phyloP scores from a whole-genome alignment of 2,797 vertebrate genomes.

The Xyrichtys novacula region DNA sequence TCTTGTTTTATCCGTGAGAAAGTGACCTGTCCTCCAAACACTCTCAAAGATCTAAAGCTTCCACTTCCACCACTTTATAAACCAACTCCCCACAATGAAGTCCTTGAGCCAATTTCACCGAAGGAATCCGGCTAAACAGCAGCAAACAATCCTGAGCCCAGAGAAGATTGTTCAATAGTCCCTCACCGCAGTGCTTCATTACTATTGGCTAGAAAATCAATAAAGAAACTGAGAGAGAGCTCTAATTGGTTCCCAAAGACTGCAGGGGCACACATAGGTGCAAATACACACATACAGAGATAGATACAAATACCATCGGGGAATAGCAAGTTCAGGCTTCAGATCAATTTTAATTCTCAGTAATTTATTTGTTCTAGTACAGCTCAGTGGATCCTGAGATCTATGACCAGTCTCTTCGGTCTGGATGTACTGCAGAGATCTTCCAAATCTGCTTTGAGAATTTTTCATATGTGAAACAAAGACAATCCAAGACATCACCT shows the following conservation, averaged over 20 bases:
- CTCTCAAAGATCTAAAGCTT: slow-evolving; percentile 13
- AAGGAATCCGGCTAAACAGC: slow-evolving; percentile 63
- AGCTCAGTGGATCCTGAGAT: slow-evolving; percentile 10
- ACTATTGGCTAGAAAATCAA: slow-evolving; percentile 81
- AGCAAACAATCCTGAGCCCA: slow-evolving; percentile 49
- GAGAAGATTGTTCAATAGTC: slow-evolving; percentile 55
- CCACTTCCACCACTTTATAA: slow-evolving; percentile 26
- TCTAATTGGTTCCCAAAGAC: slow-evolving; percentile 75
- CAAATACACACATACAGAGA: slow-evolving; percentile 44
- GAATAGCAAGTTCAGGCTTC: slow-evolving; percentile 48
- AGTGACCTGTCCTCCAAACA: slow-evolving; percentile 10
- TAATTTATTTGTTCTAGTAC: slow-evolving; percentile 58
- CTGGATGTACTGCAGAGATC: slow-evolving; percentile 15
- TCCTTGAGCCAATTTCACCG: slow-evolving; percentile 55
- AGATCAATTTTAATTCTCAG: slow-evolving; percentile 64
- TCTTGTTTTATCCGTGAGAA: slow-evolving; percentile 16
- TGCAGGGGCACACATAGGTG: slow-evolving; percentile 48
- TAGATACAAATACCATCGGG: slow-evolving; percentile 52
- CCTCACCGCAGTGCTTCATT: slow-evolving; percentile 62
- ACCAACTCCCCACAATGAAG: slow-evolving; percentile 38
- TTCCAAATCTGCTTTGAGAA: slow-evolving; percentile 10
- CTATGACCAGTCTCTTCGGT: slow-evolving; percentile 13
- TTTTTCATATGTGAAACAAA: neutral
- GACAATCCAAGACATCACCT: neutral
- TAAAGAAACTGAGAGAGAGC: slow-evolving; percentile 54